Conservation (phyloP, 2,113 vertebrate genomes). For the Arothron firmamentum region DNA sequence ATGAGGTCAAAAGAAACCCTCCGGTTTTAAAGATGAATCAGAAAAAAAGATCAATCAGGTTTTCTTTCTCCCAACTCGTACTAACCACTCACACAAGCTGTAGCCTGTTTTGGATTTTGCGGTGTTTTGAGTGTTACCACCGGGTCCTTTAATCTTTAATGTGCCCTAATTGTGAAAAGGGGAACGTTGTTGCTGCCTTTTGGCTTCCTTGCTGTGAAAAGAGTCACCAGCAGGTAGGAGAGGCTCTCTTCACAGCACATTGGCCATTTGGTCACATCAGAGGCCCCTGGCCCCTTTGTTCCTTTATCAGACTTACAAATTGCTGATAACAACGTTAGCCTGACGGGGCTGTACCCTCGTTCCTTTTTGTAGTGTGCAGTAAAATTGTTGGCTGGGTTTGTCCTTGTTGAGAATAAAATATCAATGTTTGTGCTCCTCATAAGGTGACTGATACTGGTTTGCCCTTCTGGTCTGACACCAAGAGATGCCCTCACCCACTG, state of each 20-base stretch:
- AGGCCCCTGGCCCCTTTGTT: constrained; percentile 60
- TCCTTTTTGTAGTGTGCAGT: neutral
- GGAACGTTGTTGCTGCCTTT: constrained; percentile 36
- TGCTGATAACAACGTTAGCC: constrained; percentile 63
- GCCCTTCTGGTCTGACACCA: constrained; percentile 80
- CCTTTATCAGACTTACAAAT: constrained; percentile 65
- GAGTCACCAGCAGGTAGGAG: constrained; percentile 30
- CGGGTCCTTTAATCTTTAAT: neutral
- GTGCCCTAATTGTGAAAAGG: constrained; percentile 17
- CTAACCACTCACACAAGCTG: too few relatives aligned
- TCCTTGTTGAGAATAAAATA: neutral
- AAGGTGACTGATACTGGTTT: constrained; percentile 73
- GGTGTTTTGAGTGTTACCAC: neutral
- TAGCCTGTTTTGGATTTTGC: too few relatives aligned
- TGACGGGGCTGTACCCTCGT: constrained; percentile 13
- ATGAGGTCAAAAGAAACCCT: too few relatives aligned
- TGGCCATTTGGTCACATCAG: constrained; percentile 69
- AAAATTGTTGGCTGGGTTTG: neutral
- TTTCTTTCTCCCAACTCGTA: too few relatives aligned
- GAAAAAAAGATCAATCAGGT: too few relatives aligned
- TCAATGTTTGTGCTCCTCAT: constrained; percentile 21
- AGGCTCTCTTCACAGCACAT: constrained; percentile 36
- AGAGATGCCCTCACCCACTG: constrained; percentile 78
- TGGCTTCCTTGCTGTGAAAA: constrained; percentile 47
- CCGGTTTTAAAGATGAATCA: too few relatives aligned